These are phyloP conservation scores for Sebastiscus albofasciatus DNA, from an alignment of 2,797 vertebrate species.

Conservation along the genomic window DNA sequence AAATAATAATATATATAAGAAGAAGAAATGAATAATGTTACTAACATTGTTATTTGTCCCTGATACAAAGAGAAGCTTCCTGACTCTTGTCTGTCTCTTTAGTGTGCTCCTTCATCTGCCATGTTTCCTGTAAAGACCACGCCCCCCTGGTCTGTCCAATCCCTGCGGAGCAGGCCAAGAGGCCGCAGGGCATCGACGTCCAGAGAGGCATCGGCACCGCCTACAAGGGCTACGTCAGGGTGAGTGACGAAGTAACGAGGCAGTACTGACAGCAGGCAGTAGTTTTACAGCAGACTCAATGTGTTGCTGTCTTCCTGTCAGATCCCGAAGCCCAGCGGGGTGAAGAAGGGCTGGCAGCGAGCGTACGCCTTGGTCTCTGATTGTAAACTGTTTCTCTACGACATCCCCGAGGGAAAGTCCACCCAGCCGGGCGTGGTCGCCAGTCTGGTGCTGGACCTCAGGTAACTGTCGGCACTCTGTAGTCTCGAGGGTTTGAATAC, in stretches of 20 bases:
- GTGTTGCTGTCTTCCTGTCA: constrained; percentile 48
- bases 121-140: constrained; percentile 94
- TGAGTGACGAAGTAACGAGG: constrained; percentile 58
- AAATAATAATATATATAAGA: no score
- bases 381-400: constrained; percentile 96
- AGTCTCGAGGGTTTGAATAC: not conserved
- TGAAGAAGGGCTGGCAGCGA: constrained; percentile 98
- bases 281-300: not conserved
- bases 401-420: constrained; percentile 94
- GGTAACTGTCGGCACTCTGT: constrained; percentile 74
- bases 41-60: not conserved
- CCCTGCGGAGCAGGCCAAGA: constrained; percentile 93
- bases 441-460: constrained; percentile 95
- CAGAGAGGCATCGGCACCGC: constrained; percentile 97
- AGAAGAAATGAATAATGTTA: no score
- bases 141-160: constrained; percentile 95
- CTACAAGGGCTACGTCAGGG: constrained; percentile 97
- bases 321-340: constrained; percentile 97
- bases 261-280: not conserved
- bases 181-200: constrained; percentile 95
- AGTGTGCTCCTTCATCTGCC: constrained; percentile 98
- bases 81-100: constrained; percentile 22
- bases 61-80: not conserved
- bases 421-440: constrained; percentile 92
- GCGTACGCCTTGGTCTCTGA: constrained; percentile 95